Percentiles rank a stretch among this genome's conserved stretches.
Evolutionary conservation across 2,113 vertebrate species (phyloP).

Genomic region (Bubo blakistoni): DNA sequence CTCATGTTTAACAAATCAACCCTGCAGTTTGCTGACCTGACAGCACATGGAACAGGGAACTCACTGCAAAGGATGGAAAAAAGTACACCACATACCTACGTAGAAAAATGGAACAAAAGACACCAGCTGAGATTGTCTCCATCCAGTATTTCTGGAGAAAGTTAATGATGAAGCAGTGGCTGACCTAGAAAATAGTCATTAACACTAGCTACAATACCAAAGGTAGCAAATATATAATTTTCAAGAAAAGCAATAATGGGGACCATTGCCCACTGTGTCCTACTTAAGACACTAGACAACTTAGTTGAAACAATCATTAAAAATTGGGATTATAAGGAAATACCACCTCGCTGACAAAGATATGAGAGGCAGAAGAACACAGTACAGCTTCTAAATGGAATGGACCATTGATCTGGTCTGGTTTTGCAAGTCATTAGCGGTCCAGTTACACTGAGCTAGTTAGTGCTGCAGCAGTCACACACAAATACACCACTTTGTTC

Average conservation of each 20-base stretch:
- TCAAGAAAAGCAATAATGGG: not conserved
- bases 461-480: not conserved
- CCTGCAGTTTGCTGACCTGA: not conserved
- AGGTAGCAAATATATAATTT: not conserved
- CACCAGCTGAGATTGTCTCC: not conserved
- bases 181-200: conserved; percentile 10
- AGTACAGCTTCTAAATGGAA: not conserved
- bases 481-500: not conserved
- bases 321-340: not conserved
- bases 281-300: not conserved
- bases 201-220: not conserved
- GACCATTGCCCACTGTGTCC: not conserved
- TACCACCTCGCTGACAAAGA: not conserved
- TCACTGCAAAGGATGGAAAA: not conserved
- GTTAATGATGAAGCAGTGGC: conserved; percentile 6
- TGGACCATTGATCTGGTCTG: not conserved
- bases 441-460: not conserved
- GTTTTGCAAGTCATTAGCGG: not conserved
- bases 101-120: not conserved
- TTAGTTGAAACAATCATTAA: conserved; percentile 12
- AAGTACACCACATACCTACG: not conserved
- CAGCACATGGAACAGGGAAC: not conserved
- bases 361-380: not conserved
- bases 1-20: not conserved
- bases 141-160: not conserved